phyloP scores from a whole-genome alignment of 23 tunicate genomes.

The Diplosoma virens region DNA sequence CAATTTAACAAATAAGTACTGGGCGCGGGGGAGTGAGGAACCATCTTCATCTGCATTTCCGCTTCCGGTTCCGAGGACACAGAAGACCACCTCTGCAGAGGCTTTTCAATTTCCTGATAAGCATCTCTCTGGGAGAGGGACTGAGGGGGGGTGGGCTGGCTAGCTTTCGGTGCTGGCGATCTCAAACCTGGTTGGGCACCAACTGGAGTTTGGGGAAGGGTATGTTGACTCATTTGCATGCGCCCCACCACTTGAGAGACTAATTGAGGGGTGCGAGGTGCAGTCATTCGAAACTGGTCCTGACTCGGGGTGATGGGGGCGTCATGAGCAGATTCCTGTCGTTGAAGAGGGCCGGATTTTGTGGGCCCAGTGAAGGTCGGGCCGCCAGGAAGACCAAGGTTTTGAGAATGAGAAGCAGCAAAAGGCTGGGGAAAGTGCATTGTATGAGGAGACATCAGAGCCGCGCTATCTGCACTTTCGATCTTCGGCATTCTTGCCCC shows the following conservation, averaged over 20 bases:
- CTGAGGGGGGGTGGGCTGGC: constrained; percentile 33
- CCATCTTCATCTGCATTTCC: too few species aligned
- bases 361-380: neutral
- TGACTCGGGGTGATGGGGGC: neutral
- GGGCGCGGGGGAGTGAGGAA: too few species aligned
- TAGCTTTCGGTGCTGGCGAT: neutral
- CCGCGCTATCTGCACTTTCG: constrained; percentile 23
- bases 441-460: constrained; percentile 11
- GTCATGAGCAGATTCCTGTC: constrained; percentile 30
- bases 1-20: too few species aligned
- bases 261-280: constrained; percentile 45
- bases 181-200: constrained; percentile 38
- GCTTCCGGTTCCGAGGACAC: constrained; percentile 3
- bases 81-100: constrained; percentile 4
- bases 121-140: constrained; percentile 20
- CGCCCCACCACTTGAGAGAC: constrained; percentile 37
- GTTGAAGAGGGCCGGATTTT: constrained; percentile 20
- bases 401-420: neutral
- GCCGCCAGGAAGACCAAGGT: neutral
- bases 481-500: constrained; percentile 42
- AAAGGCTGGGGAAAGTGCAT: constrained; percentile 26
- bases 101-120: constrained; percentile 27
- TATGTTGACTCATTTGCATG: neutral
- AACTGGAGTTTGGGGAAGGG: constrained; percentile 4
- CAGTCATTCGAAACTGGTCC: neutral